Percentiles rank a stretch among this genome's conserved stretches.
These are phyloP conservation scores for Harmothoe impar DNA, from an alignment of 2,888 invertebrate genomes.

Conservation along the genomic window DNA sequence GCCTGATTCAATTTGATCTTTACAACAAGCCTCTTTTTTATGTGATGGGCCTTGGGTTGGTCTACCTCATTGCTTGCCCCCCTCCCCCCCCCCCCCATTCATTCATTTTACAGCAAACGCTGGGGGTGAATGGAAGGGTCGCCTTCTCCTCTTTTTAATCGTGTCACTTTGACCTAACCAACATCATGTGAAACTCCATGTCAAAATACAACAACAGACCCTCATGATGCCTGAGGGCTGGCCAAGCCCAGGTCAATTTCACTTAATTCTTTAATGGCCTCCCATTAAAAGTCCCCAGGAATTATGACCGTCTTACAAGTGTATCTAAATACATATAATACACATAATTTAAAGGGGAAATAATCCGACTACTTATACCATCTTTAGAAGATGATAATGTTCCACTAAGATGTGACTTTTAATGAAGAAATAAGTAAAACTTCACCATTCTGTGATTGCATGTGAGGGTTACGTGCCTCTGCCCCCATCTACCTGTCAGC, in stretches of 20 bases:
- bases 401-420: neutral
- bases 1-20: constrained; percentile 34
- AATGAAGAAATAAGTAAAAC: neutral
- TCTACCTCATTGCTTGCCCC: neutral
- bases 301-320: neutral
- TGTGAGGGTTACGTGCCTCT: neutral
- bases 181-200: constrained; percentile 33
- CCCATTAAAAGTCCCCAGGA: neutral
- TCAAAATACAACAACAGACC: constrained; percentile 59
- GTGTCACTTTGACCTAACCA: constrained; percentile 38
- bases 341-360: no score
- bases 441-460: neutral
- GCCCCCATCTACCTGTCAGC: constrained; percentile 57
- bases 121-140: neutral
- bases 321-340: no score
- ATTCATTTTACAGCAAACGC: neutral
- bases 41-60: constrained; percentile 14
- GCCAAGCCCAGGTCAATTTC: constrained; percentile 4
- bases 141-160: constrained; percentile 5
- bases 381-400: neutral
- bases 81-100: neutral
- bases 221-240: constrained; percentile 36
- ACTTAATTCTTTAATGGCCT: constrained; percentile 23
- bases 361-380: no score
- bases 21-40: constrained; percentile 42